These are phyloP conservation scores for Dolichallabes microphthalmus DNA, from an alignment of 2,113 vertebrate species.

Conservation along the genomic window DNA sequence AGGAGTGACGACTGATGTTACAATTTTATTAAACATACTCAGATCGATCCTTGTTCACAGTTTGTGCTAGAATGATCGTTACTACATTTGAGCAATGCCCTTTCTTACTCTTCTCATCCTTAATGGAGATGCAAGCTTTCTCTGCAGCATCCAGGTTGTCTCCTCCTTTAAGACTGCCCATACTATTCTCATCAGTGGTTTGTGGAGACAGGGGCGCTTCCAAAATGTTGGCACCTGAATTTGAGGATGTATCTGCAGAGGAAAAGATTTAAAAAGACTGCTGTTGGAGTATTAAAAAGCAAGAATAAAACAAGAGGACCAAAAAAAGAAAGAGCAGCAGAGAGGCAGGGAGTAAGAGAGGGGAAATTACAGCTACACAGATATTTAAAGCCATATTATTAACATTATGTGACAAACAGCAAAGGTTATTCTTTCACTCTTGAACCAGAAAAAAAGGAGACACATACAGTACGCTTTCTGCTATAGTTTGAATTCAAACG, in stretches of 20 bases:
- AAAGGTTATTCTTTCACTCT: neutral
- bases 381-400: neutral
- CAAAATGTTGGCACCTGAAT: slow-evolving; percentile 34
- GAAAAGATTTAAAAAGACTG: neutral
- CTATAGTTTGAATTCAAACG: neutral
- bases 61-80: no score
- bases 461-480: neutral
- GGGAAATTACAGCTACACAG: neutral
- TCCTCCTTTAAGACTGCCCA: slow-evolving; percentile 60
- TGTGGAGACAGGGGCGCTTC: slow-evolving; percentile 1
- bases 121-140: slow-evolving; percentile 67
- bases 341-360: no score
- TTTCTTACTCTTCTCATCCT: slow-evolving; percentile 81
- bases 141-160: slow-evolving; percentile 80
- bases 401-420: neutral
- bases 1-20: neutral
- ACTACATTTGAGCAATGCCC: no score
- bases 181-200: slow-evolving; percentile 67
- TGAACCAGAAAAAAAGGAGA: neutral
- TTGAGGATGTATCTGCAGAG: slow-evolving; percentile 69
- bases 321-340: no score
- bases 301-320: neutral
- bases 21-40: neutral
- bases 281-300: neutral
- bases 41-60: neutral